phyloP scores from a whole-genome alignment of 2,113 vertebrate species.

The Climacteris rufus region DNA sequence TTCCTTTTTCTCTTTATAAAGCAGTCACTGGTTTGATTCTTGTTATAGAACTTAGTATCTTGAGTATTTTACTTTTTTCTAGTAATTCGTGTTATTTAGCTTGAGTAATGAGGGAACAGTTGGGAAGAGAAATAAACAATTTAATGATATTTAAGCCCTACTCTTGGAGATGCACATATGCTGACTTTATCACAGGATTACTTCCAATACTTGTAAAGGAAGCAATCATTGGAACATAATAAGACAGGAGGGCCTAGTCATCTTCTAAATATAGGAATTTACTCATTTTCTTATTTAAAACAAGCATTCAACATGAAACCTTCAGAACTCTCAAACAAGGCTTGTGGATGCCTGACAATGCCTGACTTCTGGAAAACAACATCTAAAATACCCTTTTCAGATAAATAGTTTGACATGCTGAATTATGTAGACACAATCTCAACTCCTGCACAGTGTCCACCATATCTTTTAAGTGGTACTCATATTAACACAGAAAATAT shows the following conservation, averaged over 20 bases:
- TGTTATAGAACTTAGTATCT: neutral
- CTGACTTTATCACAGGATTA: neutral
- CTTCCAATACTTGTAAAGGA: neutral
- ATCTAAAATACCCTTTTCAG: neutral
- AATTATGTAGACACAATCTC: rapidly evolving
- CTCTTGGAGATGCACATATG: neutral
- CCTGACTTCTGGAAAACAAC: neutral
- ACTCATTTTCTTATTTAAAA: neutral
- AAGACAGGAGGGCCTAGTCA: neutral
- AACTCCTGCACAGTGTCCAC: neutral
- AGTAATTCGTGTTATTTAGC: neutral
- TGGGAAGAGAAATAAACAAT: neutral
- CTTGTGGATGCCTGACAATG: neutral
- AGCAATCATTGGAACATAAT: neutral
- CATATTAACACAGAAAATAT: neutral
- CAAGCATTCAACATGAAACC: neutral
- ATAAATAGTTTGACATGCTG: neutral
- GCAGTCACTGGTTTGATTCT: neutral
- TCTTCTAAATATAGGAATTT: neutral
- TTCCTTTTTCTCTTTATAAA: neutral
- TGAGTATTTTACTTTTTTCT: neutral
- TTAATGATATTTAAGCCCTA: neutral
- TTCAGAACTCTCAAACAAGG: neutral
- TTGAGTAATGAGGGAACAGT: neutral
- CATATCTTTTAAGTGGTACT: neutral